Base-by-base conservation (phyloP, 1,140 invertebrate species). In the Charaxes varanes region DNA sequence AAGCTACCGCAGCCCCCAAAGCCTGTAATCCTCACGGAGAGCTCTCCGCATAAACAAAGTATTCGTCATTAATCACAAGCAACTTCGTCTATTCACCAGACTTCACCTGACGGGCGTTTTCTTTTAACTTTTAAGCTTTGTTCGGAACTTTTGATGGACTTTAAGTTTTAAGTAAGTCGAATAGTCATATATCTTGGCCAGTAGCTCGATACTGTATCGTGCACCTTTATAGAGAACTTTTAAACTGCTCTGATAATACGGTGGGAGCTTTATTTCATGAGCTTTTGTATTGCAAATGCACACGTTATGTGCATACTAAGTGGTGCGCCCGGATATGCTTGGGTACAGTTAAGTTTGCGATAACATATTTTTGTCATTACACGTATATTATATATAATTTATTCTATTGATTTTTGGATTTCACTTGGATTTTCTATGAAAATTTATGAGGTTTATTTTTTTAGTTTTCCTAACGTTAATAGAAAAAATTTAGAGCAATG, bases 91-190 rank as follows among this genome's bases (percentile, higher is more conserved):
- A 73, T 74, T 74, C 70, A 66, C 55, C 53, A 54, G 56, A 69
- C 63, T 76, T 61, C 63, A 78, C 73, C 73, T 78, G 71, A 74
- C 51, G 63, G 63, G 68, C 73, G 74, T 81, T 80, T 81, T 81
- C 77, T 77, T 77, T 74, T 79, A 81, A 81, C 72, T 81, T 81
- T 78, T 79, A 79, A 78, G 72, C 72, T 71, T 76, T 76, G 62
- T 73, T 77, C 61, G 46, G 50, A 79, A 81, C 59, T 79, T 76
- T 74, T 82, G 74, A 82, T 82, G 72, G 72, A 79, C 70, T 79
- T 66, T 53, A 62, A 77, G 67, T 78, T 82, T 82, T 81, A 79
- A 81, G 69, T 76, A 65, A 74, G 68, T 79, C 78, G 70, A 77
- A 82, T 82, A 77, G 74, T 77, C 77, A 78, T 81, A 78, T 69